phyloP scores from a whole-genome alignment of 2,113 vertebrate species.

The Lycaon pictus region DNA sequence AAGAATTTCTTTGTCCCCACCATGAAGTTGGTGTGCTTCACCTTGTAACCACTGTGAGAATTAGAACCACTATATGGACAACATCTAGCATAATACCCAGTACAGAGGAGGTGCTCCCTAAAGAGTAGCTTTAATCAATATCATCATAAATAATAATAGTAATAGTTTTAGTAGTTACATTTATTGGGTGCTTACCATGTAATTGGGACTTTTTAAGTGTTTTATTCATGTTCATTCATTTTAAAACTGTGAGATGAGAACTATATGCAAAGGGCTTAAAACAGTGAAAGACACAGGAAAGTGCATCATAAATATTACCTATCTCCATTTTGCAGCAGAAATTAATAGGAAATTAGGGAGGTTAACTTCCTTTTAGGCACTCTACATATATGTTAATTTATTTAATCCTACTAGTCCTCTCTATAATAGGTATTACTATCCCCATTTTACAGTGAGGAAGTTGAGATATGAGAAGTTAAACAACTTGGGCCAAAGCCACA shows the following conservation, averaged over 20 bases:
- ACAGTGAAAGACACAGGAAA: not conserved
- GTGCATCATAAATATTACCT: not conserved
- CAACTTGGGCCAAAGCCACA: not conserved
- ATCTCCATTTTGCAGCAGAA: not conserved
- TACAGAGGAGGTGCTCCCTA: too few species aligned
- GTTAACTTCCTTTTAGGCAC: not conserved
- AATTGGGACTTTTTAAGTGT: not conserved
- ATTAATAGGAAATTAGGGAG: not conserved
- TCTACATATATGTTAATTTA: not conserved
- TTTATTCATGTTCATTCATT: not conserved
- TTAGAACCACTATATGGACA: not conserved
- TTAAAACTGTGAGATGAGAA: slow-evolving; percentile 4
- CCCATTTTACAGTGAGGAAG: not conserved
- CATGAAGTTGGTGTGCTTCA: not conserved
- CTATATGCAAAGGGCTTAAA: not conserved
- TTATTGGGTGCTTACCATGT: not conserved
- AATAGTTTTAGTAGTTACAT: not conserved
- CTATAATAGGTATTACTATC: not conserved
- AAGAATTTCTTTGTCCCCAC: not conserved
- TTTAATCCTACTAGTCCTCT: not conserved
- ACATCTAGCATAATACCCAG: not conserved
- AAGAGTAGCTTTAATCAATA: too few species aligned
- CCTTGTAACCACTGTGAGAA: not conserved
- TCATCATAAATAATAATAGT: not conserved
- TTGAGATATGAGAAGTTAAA: not conserved